Conservation (phyloP, 2,113 vertebrate species). For the Chionodraco myersi region DNA sequence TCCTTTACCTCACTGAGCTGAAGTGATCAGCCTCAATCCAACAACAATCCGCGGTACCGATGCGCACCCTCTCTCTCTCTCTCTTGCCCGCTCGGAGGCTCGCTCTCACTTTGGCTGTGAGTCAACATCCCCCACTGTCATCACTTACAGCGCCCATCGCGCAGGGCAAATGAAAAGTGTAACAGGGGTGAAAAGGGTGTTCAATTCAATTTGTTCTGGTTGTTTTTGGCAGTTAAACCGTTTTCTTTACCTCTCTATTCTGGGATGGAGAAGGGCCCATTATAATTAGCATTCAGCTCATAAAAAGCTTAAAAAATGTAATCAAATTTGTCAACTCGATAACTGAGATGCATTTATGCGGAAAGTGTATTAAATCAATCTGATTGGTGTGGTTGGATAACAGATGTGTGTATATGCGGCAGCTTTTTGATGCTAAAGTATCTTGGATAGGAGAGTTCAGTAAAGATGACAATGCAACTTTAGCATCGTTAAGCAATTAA, state of each 20-base stretch:
- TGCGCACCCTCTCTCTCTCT: too few relatives aligned
- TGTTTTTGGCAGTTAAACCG: background rate
- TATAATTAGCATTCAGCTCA: background rate
- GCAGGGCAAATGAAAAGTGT: too few relatives aligned
- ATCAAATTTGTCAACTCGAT: background rate
- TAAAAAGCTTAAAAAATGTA: background rate
- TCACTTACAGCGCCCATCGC: too few relatives aligned
- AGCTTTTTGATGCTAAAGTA: background rate
- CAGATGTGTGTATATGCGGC: background rate
- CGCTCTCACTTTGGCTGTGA: too few relatives aligned
- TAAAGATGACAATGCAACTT: constrained; percentile 6
- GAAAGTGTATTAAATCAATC: background rate
- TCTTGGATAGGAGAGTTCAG: background rate
- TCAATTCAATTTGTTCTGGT: background rate
- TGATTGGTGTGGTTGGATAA: background rate
- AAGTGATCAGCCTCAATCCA: too few relatives aligned
- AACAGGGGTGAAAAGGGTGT: too few relatives aligned
- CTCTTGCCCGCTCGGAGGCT: too few relatives aligned
- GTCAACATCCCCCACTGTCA: too few relatives aligned
- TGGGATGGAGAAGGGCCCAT: background rate
- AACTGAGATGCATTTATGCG: too few relatives aligned
- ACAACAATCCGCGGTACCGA: too few relatives aligned
- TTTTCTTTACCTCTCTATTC: background rate
- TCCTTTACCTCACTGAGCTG: too few relatives aligned
- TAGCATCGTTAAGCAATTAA: background rate